Evolutionary conservation across 2,888 invertebrate species (phyloP).

Genomic region (Ophion ellenae): DNA sequence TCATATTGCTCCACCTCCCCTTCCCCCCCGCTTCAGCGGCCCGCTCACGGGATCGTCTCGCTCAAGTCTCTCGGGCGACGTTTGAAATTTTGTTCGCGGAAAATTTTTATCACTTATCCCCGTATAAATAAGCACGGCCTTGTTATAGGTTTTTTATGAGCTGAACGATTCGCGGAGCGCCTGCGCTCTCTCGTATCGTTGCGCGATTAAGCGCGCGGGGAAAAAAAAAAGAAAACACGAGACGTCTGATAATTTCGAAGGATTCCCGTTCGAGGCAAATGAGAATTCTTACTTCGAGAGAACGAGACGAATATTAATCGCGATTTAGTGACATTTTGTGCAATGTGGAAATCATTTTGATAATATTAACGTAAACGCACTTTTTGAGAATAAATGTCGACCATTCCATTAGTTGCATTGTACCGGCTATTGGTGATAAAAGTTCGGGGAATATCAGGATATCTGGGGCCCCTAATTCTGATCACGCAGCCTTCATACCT

Average conservation of each 20-base stretch:
- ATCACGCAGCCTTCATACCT: too few species aligned
- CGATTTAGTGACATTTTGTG: neutral
- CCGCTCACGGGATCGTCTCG: neutral
- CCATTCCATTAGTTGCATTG: too few species aligned
- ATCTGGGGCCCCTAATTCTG: too few species aligned
- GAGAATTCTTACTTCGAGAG: neutral
- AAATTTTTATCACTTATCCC: slow-evolving; percentile 44
- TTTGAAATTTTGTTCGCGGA: slow-evolving; percentile 52
- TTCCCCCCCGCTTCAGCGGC: neutral
- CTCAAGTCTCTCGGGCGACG: slow-evolving; percentile 40
- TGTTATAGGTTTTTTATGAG: slow-evolving; percentile 22
- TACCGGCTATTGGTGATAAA: too few species aligned
- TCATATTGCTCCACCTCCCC: slow-evolving; percentile 26
- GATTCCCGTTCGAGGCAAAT: neutral
- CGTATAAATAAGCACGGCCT: slow-evolving; percentile 22
- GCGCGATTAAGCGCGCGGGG: neutral
- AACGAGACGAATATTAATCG: neutral
- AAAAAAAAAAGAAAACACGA: neutral
- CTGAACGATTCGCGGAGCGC: slow-evolving; percentile 3
- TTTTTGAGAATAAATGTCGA: too few species aligned
- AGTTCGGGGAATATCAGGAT: too few species aligned
- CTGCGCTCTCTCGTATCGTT: neutral
- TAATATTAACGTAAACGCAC: too few species aligned
- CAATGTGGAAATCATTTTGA: neutral
- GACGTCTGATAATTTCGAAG: neutral